Evolutionary conservation across 2,113 vertebrate species (phyloP), one percentile per base, ranked within the genome.

Genomic region (Ceyx margarethae): DNA sequence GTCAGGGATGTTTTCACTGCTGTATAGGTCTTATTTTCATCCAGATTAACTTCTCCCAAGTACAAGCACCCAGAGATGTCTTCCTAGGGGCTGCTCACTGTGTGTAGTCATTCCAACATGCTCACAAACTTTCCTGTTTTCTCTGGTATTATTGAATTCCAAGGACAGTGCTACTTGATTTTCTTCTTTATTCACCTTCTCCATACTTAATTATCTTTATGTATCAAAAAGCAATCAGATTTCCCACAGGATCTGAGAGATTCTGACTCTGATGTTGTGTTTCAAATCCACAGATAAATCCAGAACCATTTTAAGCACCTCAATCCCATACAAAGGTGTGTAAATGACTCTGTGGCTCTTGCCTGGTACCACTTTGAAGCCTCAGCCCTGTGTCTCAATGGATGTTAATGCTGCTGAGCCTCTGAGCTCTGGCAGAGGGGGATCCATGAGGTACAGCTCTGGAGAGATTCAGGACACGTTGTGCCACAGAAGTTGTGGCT

Each of bases 1-100:
- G 95, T 94, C 96, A 97, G 72, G 85, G 95, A 86, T 94, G 77
- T 94, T 97, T 97, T 97, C 83, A 84, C 87, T 97, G 81, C 91
- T 95, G 48, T 46, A 87, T 83, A 86, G 74, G 89, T 79, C 37
- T 93, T 91, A 65, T 93, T 91, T 94, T 81, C 69, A 91, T 85
- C 58, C 90, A 91, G 56, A 91, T 96, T 89, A 95, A 96, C 61
- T 89, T 87, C 87, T 83, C 25, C 64, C 61, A 87, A 95, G 90
- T 60, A 61, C 56, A 80, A 23, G 80, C 64, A 87, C 68, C 43
- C 29, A 74, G 88, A 68, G 73, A 56, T 95, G 83, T 85, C 54
- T 74, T 91, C 79, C 69, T 53, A 78, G 33, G 62, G 23, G 28
- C 37, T 16, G 50, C 50, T 92, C 40, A 28, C 22, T 21, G 13